Evolutionary conservation across 2,797 vertebrate species (phyloP).

Genomic region (Peromyscus attwateri): DNA sequence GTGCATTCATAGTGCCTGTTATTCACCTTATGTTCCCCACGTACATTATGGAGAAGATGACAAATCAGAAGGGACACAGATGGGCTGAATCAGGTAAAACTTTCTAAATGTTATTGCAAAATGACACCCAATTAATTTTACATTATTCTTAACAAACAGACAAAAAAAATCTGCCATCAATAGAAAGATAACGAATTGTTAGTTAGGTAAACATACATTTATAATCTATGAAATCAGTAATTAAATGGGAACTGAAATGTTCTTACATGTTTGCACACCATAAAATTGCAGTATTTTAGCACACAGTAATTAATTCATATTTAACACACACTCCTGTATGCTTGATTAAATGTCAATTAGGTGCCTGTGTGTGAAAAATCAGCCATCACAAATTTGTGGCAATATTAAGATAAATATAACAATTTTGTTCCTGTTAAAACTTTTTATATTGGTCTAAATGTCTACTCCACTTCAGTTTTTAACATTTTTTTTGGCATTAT

Average conservation of each 20-base stretch:
- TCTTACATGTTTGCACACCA: slow-evolving; percentile 84
- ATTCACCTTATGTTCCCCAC: slow-evolving; percentile 40
- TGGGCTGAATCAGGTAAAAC: background rate
- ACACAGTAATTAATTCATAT: slow-evolving; percentile 85
- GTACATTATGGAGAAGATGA: background rate
- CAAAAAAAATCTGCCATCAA: slow-evolving; percentile 45
- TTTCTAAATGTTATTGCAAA: slow-evolving; percentile 65
- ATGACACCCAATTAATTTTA: slow-evolving; percentile 58
- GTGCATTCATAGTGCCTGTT: slow-evolving; percentile 26
- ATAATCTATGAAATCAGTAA: slow-evolving; percentile 78
- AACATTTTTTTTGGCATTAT: background rate
- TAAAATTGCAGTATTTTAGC: slow-evolving; percentile 82
- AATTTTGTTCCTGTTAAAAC: slow-evolving; percentile 34
- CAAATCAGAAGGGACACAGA: slow-evolving; percentile 50
- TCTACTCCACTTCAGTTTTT: background rate
- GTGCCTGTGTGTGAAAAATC: slow-evolving; percentile 84
- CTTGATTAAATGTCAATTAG: slow-evolving; percentile 85
- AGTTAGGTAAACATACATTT: slow-evolving; percentile 77
- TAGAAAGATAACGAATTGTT: slow-evolving; percentile 69
- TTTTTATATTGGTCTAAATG: slow-evolving; percentile 33
- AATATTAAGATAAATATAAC: slow-evolving; percentile 72
- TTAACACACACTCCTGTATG: slow-evolving; percentile 83
- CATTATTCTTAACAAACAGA: slow-evolving; percentile 9
- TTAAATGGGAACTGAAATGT: slow-evolving; percentile 84
- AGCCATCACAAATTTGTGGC: slow-evolving; percentile 81